Evolutionary conservation across 2,797 vertebrate species (phyloP).

Genomic region (Helarctos malayanus): DNA sequence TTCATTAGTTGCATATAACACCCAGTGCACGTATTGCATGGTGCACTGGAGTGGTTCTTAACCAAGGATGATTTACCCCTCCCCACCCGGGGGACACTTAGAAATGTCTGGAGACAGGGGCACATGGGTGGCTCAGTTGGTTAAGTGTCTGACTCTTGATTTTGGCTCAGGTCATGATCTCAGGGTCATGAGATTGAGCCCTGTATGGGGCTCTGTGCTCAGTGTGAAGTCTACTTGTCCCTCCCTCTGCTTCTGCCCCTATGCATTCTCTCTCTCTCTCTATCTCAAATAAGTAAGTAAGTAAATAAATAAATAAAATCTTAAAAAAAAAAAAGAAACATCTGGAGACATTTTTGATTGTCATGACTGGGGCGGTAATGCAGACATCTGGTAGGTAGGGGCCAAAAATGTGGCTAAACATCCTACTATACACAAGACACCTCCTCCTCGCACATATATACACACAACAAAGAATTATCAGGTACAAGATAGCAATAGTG

Average conservation of each 20-base stretch:
- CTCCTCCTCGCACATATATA: background rate
- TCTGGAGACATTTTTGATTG: slow-evolving; percentile 30
- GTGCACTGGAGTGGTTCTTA: background rate
- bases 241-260: background rate
- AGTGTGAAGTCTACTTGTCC: background rate
- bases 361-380: background rate
- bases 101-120: slow-evolving; percentile 25
- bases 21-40: too few relatives aligned
- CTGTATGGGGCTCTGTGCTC: background rate
- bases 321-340: background rate
- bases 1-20: too few relatives aligned
- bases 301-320: background rate
- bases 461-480: background rate
- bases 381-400: background rate
- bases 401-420: background rate
- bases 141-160: background rate
- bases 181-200: background rate
- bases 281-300: too few relatives aligned
- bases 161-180: background rate
- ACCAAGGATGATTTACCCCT: background rate
- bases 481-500: background rate
- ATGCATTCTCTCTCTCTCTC: background rate
- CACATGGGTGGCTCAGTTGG: background rate
- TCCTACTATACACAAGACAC: background rate
- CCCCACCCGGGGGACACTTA: background rate